Percentiles rank a stretch among this genome's conserved stretches.
These are phyloP conservation scores for Euura saliciscinereae DNA, from an alignment of 1,140 invertebrate species.

Conservation along the genomic window DNA sequence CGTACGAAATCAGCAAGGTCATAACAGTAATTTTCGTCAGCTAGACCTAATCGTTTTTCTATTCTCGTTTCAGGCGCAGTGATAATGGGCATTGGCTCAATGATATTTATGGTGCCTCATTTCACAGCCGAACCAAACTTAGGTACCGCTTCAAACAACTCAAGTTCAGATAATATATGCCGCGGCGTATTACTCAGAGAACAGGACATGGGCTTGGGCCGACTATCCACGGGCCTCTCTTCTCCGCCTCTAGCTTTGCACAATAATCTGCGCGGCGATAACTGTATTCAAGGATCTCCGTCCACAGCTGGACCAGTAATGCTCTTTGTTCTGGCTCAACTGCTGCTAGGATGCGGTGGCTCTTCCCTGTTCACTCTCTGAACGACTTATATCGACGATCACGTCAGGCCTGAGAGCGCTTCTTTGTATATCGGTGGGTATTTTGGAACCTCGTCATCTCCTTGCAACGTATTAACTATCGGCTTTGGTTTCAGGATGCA, in stretches of 20 bases:
- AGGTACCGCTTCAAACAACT: conserved; percentile 69
- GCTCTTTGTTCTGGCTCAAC: conserved; percentile 86
- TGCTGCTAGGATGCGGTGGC: conserved; percentile 88
- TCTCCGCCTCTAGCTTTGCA: conserved; percentile 75
- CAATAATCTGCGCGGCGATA: conserved; percentile 77
- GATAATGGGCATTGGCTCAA: conserved; percentile 89
- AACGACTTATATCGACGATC: conserved; percentile 89
- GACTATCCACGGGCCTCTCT: conserved; percentile 69
- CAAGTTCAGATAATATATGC: conserved; percentile 80
- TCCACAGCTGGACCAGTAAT: conserved; percentile 81
- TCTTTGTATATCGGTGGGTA: conserved; percentile 81
- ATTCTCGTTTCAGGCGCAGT: conserved; percentile 71
- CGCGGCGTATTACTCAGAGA: conserved; percentile 71
- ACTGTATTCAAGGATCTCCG: conserved; percentile 81
- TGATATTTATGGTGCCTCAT: conserved; percentile 93
- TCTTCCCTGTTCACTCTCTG: conserved; percentile 87
- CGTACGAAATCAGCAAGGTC: conserved; percentile 95
- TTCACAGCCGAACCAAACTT: conserved; percentile 82
- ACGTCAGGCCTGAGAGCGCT: conserved; percentile 81
- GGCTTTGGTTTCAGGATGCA: conserved; percentile 69
- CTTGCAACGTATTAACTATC: conserved; percentile 1
- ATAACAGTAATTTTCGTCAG: conserved; percentile 95
- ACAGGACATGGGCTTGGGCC: conserved; percentile 73
- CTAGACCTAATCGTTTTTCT: conserved; percentile 46
- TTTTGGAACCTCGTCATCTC: neutral